Conservation (phyloP, 2,888 invertebrate species). For the Andrena minutula region DNA sequence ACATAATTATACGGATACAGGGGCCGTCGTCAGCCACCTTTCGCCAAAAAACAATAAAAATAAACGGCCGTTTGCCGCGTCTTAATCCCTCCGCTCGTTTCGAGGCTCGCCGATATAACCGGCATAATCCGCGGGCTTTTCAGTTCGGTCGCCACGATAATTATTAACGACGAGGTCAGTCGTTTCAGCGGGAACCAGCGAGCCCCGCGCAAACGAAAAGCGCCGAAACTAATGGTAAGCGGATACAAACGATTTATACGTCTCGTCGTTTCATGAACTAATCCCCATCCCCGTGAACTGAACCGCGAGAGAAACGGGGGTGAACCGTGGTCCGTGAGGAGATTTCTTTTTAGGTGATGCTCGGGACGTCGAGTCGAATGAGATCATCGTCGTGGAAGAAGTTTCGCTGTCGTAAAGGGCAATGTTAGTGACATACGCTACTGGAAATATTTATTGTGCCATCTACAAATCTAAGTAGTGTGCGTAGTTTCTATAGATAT, state of each 20-base stretch:
- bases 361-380: too few species aligned
- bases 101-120: conserved; percentile 46
- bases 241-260: conserved; percentile 61
- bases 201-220: conserved; percentile 47
- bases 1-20: conserved; percentile 27
- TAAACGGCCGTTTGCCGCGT: conserved; percentile 51
- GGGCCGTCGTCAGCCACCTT: background rate
- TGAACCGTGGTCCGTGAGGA: background rate
- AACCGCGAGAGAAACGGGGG: conserved; percentile 10
- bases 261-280: conserved; percentile 48
- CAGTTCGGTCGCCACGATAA: conserved; percentile 60
- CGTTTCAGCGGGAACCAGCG: conserved; percentile 35
- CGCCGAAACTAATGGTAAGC: conserved; percentile 66
- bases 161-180: conserved; percentile 67
- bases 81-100: conserved; percentile 61
- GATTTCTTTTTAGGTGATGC: background rate
- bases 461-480: too few species aligned
- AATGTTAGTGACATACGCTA: too few species aligned
- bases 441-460: too few species aligned
- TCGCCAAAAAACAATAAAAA: conserved; percentile 38
- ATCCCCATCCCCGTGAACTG: conserved; percentile 24
- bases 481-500: too few species aligned
- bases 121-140: conserved; percentile 64
- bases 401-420: too few species aligned
- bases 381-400: too few species aligned